Base-by-base conservation (phyloP, 2,888 invertebrate genomes). In the Herminia tarsipennalis region DNA sequence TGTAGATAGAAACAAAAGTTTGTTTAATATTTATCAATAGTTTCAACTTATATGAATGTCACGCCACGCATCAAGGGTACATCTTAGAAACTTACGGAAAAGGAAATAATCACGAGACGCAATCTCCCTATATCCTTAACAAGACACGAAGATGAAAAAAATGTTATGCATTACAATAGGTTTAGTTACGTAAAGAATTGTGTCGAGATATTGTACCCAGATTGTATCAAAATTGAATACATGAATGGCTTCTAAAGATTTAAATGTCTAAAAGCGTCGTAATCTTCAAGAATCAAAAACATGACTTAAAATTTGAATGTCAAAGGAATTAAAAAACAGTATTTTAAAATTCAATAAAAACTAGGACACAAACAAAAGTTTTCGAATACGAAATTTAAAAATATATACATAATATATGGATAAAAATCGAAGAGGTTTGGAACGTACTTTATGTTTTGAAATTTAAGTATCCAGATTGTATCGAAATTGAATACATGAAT, bases 271-370 rank as follows among this genome's bases (percentile, higher is more conserved):
- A n/a, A 14, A 25, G 10, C 9, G 9, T 25, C 24, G 2, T 30
- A 14, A 38, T 21, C n/a, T 16, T 13, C 6, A 9, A 27, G 10
- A 32, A 5, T 8, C 8, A 30, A 29, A 39, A 38, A 21, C 14
- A 4, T 9, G 14, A 5, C 29, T 20, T 3, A n/a, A 28, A 29
- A 32, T 40, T 18, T 35, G 34, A 35, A 43, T 37, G 10, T 34
- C 21, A 34, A 28, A 28, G 13, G 6, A 10, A 28, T 13, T 4
- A n/a, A 2, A 10, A 30, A 59, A 42, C 55, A 61, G 44, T 28
- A 30, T 0, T 28, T 55, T 48, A 25, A 48, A 53, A 52, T 56
- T 60, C 56, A 46, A 59, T 27, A 64, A 51, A 42, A 61, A 49
- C 40, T 51, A 18, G 41, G 18, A 46, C 66, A 47, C 40, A 43